phyloP scores from a whole-genome alignment of 2,888 invertebrate genomes.

The Aproaerema taeniolella region DNA sequence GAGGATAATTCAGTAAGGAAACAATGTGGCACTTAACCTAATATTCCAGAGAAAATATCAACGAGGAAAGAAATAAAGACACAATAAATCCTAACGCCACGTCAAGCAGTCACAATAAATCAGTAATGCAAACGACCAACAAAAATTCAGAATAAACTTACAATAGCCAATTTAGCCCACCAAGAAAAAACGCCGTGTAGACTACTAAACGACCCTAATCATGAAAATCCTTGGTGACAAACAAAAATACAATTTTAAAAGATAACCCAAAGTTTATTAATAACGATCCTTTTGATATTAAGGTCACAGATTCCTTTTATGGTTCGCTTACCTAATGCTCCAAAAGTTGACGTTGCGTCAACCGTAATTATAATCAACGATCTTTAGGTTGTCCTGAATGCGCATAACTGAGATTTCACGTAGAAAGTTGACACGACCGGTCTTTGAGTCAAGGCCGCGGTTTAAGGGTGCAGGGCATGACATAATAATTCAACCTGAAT shows the following conservation, averaged over 20 bases:
- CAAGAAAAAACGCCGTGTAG: background rate
- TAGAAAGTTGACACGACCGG: background rate
- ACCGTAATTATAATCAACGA: slow-evolving; percentile 3
- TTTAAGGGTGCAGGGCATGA: background rate
- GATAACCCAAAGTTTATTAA: slow-evolving; percentile 7
- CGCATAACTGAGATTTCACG: slow-evolving; percentile 1
- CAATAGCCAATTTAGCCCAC: background rate
- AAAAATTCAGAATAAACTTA: slow-evolving; percentile 6
- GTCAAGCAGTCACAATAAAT: slow-evolving; percentile 7
- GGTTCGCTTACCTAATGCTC: slow-evolving; percentile 5
- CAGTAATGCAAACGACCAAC: slow-evolving; percentile 7
- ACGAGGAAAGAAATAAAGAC: background rate
- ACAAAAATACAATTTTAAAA: slow-evolving; percentile 1
- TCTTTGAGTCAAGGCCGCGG: background rate
- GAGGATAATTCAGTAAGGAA: too few species aligned
- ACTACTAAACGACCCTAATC: background rate
- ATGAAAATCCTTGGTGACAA: slow-evolving; percentile 5
- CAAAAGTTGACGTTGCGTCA: slow-evolving; percentile 7
- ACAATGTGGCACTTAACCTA: background rate
- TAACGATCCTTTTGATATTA: slow-evolving; percentile 1
- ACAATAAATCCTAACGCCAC: background rate
- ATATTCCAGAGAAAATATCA: background rate
- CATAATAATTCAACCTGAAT: background rate
- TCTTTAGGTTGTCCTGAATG: background rate
- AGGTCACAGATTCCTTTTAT: slow-evolving; percentile 10